phyloP scores from a whole-genome alignment of 2,797 vertebrate genomes.

The Hozukius guyotensis region DNA sequence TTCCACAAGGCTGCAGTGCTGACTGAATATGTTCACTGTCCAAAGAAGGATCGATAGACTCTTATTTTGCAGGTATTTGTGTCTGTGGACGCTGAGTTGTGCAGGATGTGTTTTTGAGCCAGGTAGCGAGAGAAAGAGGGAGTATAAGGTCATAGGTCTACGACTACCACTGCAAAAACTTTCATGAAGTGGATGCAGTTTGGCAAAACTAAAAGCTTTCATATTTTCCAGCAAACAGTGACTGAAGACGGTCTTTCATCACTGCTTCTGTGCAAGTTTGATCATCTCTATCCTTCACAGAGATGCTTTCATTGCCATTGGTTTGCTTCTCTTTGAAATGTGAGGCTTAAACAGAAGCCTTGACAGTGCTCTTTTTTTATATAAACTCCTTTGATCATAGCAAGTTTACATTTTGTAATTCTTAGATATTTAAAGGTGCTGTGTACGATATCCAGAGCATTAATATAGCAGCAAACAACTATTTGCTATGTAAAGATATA shows the following conservation, averaged over 20 bases:
- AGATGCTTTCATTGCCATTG: background rate
- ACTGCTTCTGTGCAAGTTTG: background rate
- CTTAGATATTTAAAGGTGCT: background rate
- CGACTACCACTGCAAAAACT: background rate
- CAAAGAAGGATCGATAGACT: slow-evolving; percentile 51
- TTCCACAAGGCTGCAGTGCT: slow-evolving; percentile 52
- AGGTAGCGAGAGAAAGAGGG: background rate
- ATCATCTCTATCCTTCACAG: background rate
- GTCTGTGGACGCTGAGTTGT: background rate
- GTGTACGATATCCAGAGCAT: background rate
- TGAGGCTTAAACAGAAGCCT: background rate
- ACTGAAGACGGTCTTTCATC: background rate
- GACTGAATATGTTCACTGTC: slow-evolving; percentile 54
- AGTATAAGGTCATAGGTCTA: slow-evolving; percentile 19
- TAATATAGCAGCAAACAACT: background rate
- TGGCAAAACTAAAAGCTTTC: background rate
- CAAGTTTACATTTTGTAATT: background rate
- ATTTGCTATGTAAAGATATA: background rate
- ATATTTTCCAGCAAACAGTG: background rate
- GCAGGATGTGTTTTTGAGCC: slow-evolving; percentile 12
- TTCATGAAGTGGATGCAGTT: slow-evolving; percentile 1
- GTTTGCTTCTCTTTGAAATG: slow-evolving; percentile 1
- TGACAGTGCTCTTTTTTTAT: background rate
- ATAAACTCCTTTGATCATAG: background rate
- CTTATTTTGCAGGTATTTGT: slow-evolving; percentile 47